A percentile compares a stretch with the other conserved stretches of the same genome.
Conservation (phyloP, 2,113 vertebrate species). For the Ophthalmolycus amberensis region DNA sequence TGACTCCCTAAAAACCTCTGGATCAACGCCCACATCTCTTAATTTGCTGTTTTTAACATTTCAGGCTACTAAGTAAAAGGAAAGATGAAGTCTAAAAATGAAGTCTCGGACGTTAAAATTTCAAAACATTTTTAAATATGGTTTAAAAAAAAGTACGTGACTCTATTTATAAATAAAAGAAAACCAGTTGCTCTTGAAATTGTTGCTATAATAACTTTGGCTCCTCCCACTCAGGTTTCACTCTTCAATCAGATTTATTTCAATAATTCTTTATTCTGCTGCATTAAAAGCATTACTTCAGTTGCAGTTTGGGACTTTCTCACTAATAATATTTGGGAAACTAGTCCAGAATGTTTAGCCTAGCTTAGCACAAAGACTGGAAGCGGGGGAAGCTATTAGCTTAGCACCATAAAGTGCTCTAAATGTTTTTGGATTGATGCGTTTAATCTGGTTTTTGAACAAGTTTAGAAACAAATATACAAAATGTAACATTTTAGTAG, state of each 20-base stretch:
- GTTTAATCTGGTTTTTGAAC: not conserved
- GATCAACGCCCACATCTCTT: not conserved
- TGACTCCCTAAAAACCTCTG: too few species aligned
- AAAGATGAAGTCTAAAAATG: too few species aligned
- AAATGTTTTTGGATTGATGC: not conserved
- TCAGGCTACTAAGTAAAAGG: not conserved
- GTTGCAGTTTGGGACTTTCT: not conserved
- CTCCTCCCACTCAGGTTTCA: constrained; percentile 29
- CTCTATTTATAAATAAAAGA: too few species aligned
- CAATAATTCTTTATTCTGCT: not conserved
- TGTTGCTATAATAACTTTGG: not conserved
- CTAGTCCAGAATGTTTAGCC: not conserved
- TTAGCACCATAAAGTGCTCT: not conserved
- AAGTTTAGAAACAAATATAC: not conserved
- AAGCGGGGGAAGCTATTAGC: not conserved
- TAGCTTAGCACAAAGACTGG: constrained; percentile 24
- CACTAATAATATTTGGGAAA: constrained; percentile 14
- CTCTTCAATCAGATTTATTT: not conserved
- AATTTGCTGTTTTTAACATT: not conserved
- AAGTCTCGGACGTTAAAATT: too few species aligned
- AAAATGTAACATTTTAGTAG: not conserved
- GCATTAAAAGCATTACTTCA: not conserved
- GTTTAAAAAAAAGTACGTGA: too few species aligned
- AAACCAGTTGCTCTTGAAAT: too few species aligned
- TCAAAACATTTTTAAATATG: too few species aligned